Evolutionary conservation across 37 sponge, comb jelly and placozoan genomes (phyloP).

Genomic region (Cliona cf. orientalis): DNA sequence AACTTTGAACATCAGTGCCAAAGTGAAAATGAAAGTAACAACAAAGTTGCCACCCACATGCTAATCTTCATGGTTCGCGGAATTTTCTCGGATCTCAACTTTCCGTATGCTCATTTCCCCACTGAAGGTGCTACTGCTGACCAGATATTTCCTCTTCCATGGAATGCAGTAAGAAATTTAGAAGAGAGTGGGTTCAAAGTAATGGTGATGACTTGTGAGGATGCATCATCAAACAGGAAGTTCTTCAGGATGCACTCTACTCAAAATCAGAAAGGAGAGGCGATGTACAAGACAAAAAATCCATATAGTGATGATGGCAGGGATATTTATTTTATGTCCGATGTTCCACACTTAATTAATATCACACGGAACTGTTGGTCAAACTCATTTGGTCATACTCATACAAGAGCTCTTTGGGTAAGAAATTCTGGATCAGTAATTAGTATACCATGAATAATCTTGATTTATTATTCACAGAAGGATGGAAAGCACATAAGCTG

Average conservation of each 20-base stretch:
- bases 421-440: background rate
- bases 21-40: background rate
- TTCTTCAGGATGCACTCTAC: constrained; percentile 5
- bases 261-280: no score
- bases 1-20: constrained; percentile 32
- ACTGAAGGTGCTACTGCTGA: constrained; percentile 15
- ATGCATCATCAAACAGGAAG: constrained; percentile 32
- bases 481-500: constrained; percentile 46
- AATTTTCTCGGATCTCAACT: constrained; percentile 14
- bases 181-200: constrained; percentile 31
- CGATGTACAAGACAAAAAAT: constrained; percentile 7
- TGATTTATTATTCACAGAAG: background rate
- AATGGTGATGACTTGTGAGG: constrained; percentile 29
- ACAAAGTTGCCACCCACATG: constrained; percentile 41
- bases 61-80: constrained; percentile 45
- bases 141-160: constrained; percentile 26
- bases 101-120: constrained; percentile 39
- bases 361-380: constrained; percentile 25
- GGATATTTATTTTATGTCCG: constrained; percentile 12
- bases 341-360: constrained; percentile 22
- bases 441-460: no score
- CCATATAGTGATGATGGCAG: no score
- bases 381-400: constrained; percentile 16
- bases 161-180: constrained; percentile 24
- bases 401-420: constrained; percentile 15